Evolutionary conservation across 2,888 invertebrate genomes (phyloP).

Genomic region (Idaea biselata): DNA sequence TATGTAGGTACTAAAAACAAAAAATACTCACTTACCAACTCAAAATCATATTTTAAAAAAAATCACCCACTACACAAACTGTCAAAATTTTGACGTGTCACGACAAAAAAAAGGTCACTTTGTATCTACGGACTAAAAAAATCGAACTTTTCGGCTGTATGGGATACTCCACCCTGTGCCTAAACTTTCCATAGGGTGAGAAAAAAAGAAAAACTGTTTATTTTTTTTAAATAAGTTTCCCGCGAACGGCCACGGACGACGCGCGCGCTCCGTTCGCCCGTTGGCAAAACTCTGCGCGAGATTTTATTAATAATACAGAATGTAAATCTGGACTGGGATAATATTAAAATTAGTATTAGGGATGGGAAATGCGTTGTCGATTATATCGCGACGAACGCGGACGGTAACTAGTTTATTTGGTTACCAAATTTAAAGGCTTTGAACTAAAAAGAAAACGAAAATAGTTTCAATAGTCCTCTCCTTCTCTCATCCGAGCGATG

Average conservation of each 20-base stretch:
- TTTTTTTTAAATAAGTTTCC: conserved; percentile 28
- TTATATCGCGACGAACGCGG: neutral
- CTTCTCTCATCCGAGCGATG: too few species aligned
- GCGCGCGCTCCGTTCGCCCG: conserved; percentile 45
- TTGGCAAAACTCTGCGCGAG: conserved; percentile 44
- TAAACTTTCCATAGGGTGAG: conserved; percentile 11
- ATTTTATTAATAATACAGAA: conserved; percentile 44
- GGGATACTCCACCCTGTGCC: conserved; percentile 13
- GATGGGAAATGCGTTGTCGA: neutral
- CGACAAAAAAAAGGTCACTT: conserved; percentile 24
- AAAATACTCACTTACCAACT: conserved; percentile 66
- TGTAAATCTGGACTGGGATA: conserved; percentile 62
- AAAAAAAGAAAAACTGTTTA: conserved; percentile 18
- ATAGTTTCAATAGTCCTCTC: too few species aligned
- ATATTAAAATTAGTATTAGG: conserved; percentile 50
- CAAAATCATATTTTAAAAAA: conserved; percentile 62
- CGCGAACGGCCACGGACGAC: conserved; percentile 44
- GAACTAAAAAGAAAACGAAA: too few species aligned
- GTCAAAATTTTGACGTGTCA: conserved; percentile 18
- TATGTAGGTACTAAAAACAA: conserved; percentile 21
- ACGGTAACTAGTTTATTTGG: too few species aligned
- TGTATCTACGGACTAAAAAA: conserved; percentile 5
- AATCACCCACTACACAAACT: conserved; percentile 35
- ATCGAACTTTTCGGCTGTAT: conserved; percentile 18
- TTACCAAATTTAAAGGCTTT: too few species aligned